Evolutionary conservation across 53 echinoderm and acorn worm genomes (phyloP).

Genomic region (Paracentrotus lividus): DNA sequence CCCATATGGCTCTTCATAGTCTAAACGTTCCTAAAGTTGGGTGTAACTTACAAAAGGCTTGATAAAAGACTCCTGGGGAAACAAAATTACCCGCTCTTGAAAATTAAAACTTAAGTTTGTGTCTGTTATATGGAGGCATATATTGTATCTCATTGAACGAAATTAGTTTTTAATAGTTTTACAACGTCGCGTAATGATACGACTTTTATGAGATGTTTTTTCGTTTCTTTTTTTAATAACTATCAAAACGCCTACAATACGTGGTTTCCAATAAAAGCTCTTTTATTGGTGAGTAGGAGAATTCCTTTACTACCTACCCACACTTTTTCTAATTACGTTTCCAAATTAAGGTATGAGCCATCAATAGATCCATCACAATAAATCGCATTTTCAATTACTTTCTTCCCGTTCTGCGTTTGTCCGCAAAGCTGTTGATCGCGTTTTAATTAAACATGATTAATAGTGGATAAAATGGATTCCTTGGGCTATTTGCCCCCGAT

Average conservation of each 20-base stretch:
- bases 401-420: neutral
- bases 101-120: too few species aligned
- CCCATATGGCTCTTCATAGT: too few species aligned
- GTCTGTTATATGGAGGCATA: too few species aligned
- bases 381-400: constrained; percentile 39
- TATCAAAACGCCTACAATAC: neutral
- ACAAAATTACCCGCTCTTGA: too few species aligned
- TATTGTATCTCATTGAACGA: too few species aligned
- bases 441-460: constrained; percentile 44
- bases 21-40: too few species aligned
- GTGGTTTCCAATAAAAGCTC: neutral
- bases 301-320: neutral
- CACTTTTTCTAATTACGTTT: neutral
- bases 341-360: neutral
- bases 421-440: neutral
- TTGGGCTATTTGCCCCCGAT: neutral
- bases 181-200: neutral
- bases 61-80: too few species aligned
- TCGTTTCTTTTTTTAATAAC: neutral
- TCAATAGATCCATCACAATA: constrained; percentile 25
- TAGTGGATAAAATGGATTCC: neutral
- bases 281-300: neutral
- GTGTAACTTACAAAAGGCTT: too few species aligned
- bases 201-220: neutral
- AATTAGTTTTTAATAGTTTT: too few species aligned